Conservation (phyloP, 2,797 vertebrate species). For the Notoglanidium macrostoma region DNA sequence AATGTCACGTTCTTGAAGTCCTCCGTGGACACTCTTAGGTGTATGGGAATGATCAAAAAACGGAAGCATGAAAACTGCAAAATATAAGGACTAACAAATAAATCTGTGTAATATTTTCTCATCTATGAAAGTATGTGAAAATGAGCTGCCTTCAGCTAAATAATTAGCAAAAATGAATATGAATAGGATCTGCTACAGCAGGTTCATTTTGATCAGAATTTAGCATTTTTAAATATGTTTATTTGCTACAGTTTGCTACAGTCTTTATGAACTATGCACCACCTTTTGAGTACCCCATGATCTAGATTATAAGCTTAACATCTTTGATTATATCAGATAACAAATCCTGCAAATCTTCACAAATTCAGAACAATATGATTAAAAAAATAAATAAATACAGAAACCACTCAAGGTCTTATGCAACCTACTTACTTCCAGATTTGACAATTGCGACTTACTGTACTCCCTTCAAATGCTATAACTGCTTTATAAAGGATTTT, state of each 20-base stretch:
- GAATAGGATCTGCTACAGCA: background rate
- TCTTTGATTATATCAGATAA: background rate
- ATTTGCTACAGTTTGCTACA: no score
- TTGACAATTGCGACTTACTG: background rate
- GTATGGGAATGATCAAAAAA: background rate
- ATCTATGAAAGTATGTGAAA: background rate
- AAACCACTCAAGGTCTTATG: background rate
- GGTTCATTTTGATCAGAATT: background rate
- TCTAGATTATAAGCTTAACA: background rate
- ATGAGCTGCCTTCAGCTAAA: background rate
- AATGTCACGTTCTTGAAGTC: background rate
- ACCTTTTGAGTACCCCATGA: background rate
- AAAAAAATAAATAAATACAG: no score
- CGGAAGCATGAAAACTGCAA: background rate
- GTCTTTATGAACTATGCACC: background rate
- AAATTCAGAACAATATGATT: background rate
- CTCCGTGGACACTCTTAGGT: background rate
- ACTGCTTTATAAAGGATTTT: slow-evolving; percentile 2
- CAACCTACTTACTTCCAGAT: background rate
- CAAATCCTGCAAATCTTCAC: background rate
- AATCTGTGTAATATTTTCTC: background rate
- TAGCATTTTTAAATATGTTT: background rate
- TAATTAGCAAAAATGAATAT: background rate
- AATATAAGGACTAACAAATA: background rate
- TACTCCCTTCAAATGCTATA: background rate